A percentile compares a stretch with the other conserved stretches of the same genome.
phyloP scores from a whole-genome alignment of 2,113 vertebrate species.

The Heterocephalus glaber region DNA sequence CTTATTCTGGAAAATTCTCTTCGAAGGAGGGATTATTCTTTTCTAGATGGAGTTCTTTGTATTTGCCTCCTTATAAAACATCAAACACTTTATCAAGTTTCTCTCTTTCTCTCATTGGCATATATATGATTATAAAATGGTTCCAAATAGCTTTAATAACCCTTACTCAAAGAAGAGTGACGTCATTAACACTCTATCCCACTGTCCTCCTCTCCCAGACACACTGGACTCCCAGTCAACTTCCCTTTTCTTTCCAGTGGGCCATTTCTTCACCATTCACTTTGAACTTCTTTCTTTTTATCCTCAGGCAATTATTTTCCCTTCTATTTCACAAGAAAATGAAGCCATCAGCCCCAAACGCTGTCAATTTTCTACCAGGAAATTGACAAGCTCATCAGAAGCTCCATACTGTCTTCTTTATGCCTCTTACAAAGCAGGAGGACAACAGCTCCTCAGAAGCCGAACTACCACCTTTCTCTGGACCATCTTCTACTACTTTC shows the following conservation, averaged over 20 bases:
- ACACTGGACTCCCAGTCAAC: neutral
- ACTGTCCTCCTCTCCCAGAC: neutral
- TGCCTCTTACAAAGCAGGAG: neutral
- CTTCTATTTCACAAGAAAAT: conserved; percentile 37
- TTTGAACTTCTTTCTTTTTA: conserved; percentile 15
- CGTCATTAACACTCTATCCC: neutral
- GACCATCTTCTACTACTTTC: neutral
- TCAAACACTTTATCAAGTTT: neutral
- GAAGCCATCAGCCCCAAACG: conserved; percentile 1
- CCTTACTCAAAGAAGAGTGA: neutral
- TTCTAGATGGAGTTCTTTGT: neutral
- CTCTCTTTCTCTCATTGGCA: neutral
- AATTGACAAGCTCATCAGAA: neutral
- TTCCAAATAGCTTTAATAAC: neutral
- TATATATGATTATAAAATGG: neutral
- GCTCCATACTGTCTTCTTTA: neutral
- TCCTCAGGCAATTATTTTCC: conserved; percentile 17
- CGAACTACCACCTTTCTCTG: neutral
- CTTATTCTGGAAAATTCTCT: neutral
- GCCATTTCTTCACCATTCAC: neutral
- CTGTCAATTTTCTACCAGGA: neutral
- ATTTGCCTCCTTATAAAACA: neutral
- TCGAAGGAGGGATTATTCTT: neutral
- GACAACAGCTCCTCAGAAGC: neutral
- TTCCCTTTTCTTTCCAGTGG: neutral